Base-by-base conservation (phyloP, 2,797 vertebrate genomes). In the Cyprinella venusta region DNA sequence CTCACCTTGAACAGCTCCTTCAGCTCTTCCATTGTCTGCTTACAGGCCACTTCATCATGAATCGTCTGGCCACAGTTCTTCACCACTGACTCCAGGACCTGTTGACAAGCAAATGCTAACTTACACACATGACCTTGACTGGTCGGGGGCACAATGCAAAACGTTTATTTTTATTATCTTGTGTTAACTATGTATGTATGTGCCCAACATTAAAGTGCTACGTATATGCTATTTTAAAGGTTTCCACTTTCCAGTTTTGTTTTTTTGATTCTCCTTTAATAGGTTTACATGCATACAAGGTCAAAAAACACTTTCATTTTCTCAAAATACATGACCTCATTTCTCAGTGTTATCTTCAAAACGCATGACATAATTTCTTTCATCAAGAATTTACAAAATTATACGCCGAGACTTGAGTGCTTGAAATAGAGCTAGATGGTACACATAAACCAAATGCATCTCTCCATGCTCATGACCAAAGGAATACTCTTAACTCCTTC, bases 51-150 rank as follows among this genome's bases (percentile, higher is more conserved):
- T 89, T 99, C 98, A 2, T 99, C 98, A 0, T 99, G 98, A 70
- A 99, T 91, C 0, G 97, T 99, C 90, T 98, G 97, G 18, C 98
- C 98, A 65, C 98, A 99, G 92, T 99, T 99, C 93, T 99, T 99
- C 84, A 99, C 98, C 76, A 99, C 97, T 0, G 98, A 99, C 91
- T 99, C 98, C 91, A 99, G 93, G 42, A 99, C 98, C 98, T 96
- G 84, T 50, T 81, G 21, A 71, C 4, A 61, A 70, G 13, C 40
- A 63, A 59, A 56, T 15, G 38, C 10, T 69, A 1, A 52, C 56
- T 80, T 68, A 65, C 2, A 86, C 48, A 75, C 16, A 65, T 65
- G 4, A 38, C 38, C 42, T 40, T 68, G 38, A 81, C 80, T 38
- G 19, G 38, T 24, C 1, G 2, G 48, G 33, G 5, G 21, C 30